These are phyloP conservation scores for Ganaspis brasiliensis DNA, from an alignment of 2,888 invertebrate species.

Conservation along the genomic window DNA sequence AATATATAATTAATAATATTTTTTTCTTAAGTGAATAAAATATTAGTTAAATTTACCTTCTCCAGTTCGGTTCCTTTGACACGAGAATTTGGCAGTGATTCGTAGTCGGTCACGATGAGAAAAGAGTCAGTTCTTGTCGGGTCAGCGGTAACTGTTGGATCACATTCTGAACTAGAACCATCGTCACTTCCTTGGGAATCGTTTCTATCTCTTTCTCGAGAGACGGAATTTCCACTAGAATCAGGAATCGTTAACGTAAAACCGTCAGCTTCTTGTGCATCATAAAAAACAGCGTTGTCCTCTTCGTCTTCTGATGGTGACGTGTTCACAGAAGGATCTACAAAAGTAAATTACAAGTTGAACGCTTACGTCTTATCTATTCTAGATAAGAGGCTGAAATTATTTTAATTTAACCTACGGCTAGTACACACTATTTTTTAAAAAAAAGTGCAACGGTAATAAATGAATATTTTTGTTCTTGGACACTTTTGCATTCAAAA, in stretches of 20 bases:
- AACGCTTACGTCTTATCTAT: not conserved
- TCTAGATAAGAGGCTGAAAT: constrained; percentile 5
- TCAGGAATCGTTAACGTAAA: constrained; percentile 76
- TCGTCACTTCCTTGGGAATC: constrained; percentile 79
- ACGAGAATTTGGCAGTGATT: constrained; percentile 64
- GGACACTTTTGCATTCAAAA: too few relatives aligned
- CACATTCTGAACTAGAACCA: constrained; percentile 80
- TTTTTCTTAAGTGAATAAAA: too few relatives aligned
- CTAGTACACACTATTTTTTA: not conserved
- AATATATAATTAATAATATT: too few relatives aligned
- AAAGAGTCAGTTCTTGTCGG: constrained; percentile 70
- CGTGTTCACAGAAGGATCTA: constrained; percentile 76
- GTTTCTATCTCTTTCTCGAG: constrained; percentile 74
- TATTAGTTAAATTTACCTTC: constrained; percentile 57
- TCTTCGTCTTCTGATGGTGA: constrained; percentile 84
- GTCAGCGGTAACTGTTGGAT: constrained; percentile 71
- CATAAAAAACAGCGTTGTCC: constrained; percentile 83
- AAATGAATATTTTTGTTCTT: not conserved
- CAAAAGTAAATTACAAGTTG: constrained; percentile 5
- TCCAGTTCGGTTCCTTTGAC: constrained; percentile 60
- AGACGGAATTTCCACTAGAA: constrained; percentile 70
- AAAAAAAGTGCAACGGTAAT: not conserved
- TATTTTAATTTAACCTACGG: not conserved
- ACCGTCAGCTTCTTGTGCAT: constrained; percentile 82
- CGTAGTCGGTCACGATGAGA: constrained; percentile 73